These are phyloP conservation scores for Thaleichthys pacificus DNA, from an alignment of 2,797 vertebrate species.

Conservation along the genomic window DNA sequence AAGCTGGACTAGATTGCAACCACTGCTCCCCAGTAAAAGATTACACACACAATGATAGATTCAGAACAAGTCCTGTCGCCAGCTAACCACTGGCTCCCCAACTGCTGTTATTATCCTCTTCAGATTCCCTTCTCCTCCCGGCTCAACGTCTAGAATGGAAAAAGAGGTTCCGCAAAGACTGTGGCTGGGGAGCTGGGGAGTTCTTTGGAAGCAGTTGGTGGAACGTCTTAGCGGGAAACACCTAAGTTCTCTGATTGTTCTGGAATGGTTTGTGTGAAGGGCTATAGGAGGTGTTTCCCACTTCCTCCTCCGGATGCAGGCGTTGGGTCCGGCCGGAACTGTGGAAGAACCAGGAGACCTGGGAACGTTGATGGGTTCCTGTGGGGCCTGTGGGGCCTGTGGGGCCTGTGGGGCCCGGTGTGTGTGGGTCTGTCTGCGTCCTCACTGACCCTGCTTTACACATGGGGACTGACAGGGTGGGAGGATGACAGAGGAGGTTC, in stretches of 20 bases:
- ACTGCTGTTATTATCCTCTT: too few relatives aligned
- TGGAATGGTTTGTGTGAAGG: background rate
- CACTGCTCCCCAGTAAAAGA: background rate
- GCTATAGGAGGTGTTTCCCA: conserved; percentile 27
- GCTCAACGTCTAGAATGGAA: too few relatives aligned
- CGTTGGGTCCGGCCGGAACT: conserved; percentile 28
- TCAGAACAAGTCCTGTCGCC: too few relatives aligned
- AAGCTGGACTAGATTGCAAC: too few relatives aligned
- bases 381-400: too few relatives aligned
- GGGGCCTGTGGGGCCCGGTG: conserved; percentile 15
- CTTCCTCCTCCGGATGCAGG: conserved; percentile 43
- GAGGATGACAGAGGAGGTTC: background rate
- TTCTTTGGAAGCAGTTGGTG: background rate
- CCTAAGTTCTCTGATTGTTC: conserved; percentile 1
- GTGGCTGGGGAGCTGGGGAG: background rate
- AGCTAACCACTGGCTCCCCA: too few relatives aligned
- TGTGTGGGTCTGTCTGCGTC: background rate
- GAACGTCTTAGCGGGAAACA: background rate
- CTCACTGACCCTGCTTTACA: background rate
- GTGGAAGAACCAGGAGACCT: conserved; percentile 26
- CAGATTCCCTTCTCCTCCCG: too few relatives aligned
- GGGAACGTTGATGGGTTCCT: conserved; percentile 30
- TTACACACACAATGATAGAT: background rate
- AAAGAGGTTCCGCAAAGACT: too few relatives aligned
- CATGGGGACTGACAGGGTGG: background rate